These are phyloP conservation scores for Atrina japonica DNA, from an alignment of 2,888 invertebrate species.

Conservation along the genomic window DNA sequence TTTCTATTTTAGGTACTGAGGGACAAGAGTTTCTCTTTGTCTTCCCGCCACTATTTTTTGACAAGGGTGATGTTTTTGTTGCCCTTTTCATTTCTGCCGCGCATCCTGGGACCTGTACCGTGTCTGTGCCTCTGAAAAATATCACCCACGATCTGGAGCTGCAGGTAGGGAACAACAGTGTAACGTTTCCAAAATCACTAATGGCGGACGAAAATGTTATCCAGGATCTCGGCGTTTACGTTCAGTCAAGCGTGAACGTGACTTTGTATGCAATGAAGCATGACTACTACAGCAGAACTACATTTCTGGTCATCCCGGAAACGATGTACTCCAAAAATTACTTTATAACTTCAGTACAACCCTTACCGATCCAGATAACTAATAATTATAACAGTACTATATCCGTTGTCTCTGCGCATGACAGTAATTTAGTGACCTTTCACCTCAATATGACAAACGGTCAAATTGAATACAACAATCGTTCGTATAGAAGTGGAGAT, in stretches of 20 bases:
- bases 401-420: slow-evolving; percentile 8
- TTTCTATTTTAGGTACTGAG: slow-evolving; percentile 4
- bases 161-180: not conserved
- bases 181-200: not conserved
- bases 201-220: slow-evolving; percentile 16
- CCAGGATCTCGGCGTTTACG: slow-evolving; percentile 6
- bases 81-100: not conserved
- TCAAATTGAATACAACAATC: not conserved
- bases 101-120: slow-evolving; percentile 6
- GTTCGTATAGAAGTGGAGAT: slow-evolving; percentile 3
- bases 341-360: slow-evolving; percentile 13
- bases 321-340: slow-evolving; percentile 1
- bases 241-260: not conserved
- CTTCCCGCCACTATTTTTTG: slow-evolving; percentile 15
- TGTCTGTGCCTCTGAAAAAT: slow-evolving; percentile 1
- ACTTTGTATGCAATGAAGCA: slow-evolving; percentile 10
- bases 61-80: slow-evolving; percentile 1
- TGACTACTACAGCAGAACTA: slow-evolving; percentile 8
- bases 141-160: not conserved
- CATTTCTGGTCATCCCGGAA: slow-evolving; percentile 10
- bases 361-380: not conserved
- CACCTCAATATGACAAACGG: slow-evolving; percentile 6
- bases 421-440: slow-evolving; percentile 3
- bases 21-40: slow-evolving; percentile 11
- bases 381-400: slow-evolving; percentile 24